A percentile compares a stretch with the other conserved stretches of the same genome.
These are phyloP conservation scores for Brachyopa scutellaris DNA, from an alignment of 2,888 invertebrate species.

Conservation along the genomic window DNA sequence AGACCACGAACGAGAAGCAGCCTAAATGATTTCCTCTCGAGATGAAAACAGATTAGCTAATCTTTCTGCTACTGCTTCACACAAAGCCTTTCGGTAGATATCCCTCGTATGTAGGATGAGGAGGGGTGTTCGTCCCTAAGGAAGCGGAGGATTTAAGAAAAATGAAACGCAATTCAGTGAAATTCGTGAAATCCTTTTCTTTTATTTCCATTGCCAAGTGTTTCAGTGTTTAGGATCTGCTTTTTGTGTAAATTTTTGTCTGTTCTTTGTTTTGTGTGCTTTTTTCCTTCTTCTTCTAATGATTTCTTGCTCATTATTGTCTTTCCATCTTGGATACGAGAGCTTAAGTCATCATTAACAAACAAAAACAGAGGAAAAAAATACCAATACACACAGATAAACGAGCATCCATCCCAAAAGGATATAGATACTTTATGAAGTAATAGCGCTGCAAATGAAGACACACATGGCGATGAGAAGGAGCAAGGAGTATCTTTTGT, in stretches of 20 bases:
- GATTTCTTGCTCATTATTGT: constrained; percentile 21
- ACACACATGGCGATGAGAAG: constrained; percentile 1
- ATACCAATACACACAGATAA: background rate
- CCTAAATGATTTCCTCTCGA: constrained; percentile 56
- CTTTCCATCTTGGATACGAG: constrained; percentile 14
- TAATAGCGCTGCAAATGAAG: constrained; percentile 18
- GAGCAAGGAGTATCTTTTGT: background rate
- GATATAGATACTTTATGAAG: background rate
- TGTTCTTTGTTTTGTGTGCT: background rate
- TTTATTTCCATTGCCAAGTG: background rate
- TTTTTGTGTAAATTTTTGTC: background rate
- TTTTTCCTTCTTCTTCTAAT: background rate
- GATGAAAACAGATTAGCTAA: constrained; percentile 66
- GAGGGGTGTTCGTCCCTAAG: too few species aligned
- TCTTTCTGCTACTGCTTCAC: constrained; percentile 39
- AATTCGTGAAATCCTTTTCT: constrained; percentile 3
- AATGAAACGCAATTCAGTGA: constrained; percentile 4
- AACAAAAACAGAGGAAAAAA: too few species aligned
- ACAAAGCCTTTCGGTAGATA: too few species aligned
- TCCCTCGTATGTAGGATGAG: too few species aligned
- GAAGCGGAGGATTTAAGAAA: background rate
- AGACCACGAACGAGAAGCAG: constrained; percentile 26
- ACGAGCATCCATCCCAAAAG: background rate
- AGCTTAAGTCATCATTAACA: constrained; percentile 41
- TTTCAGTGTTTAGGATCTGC: background rate